Base-by-base conservation (phyloP, 2,888 invertebrate species). In the Vannuccia rotundouncinata region DNA sequence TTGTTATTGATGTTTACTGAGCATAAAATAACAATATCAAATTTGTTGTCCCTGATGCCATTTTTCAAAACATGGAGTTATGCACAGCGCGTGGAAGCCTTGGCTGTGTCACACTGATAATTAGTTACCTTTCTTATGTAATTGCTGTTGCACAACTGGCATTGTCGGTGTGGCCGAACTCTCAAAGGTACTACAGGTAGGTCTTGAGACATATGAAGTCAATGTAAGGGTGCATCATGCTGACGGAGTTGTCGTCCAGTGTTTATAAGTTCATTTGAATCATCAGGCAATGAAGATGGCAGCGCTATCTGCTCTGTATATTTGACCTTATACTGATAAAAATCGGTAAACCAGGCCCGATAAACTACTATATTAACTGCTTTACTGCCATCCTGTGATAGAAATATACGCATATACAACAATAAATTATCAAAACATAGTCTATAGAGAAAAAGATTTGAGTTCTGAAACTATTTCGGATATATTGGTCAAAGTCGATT, bases 111-210 rank as follows among this genome's bases (percentile, higher is more conserved):
- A 45, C 45, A 45, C 45, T 45, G 45, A 45, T 45, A 45, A 45
- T 45, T 45, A 45, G 45, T 45, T 13, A 66, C 25, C 66, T n/a
- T n/a, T n/a, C n/a, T 66, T 66, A 66, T 66, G 66, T 22, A 17
- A 66, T 66, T 66, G 66, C 66, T 66, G 66, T 66, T 66, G 66
- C 66, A 66, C 66, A 66, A 66, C 66, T 22, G 66, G 66, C 66
- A 66, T 66, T 66, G 66, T 66, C 66, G 66, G 66, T 27, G 25
- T 66, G 66, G 66, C 66, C 25, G 66, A 66, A 5, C 66, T 66
- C 66, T 27, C 45, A 45, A 45, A 13, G 45, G 17, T 45, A 22
- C 66, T 66, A 27, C 66, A 66, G 22, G 66, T 66, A 66, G 66
- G 66, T 2, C 10, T 22, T 66, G 66, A 2, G 22, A 27, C 66